Conservation (phyloP, 2,888 invertebrate genomes). For the Lamproptera curius region DNA sequence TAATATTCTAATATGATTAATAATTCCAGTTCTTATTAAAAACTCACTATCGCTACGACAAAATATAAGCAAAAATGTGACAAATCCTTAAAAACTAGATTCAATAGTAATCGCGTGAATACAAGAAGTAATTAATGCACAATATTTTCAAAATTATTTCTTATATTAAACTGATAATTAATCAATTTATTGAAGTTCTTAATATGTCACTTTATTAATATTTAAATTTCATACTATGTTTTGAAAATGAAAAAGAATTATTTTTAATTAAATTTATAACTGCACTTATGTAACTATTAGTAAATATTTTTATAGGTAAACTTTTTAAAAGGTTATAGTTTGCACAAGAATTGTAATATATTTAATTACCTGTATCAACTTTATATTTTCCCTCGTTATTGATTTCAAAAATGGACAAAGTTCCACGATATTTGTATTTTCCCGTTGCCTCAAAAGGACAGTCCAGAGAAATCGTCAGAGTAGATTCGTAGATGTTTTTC, state of each 20-base stretch:
- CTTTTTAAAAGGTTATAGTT: background rate
- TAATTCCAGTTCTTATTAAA: too few relatives aligned
- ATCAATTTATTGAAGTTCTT: too few relatives aligned
- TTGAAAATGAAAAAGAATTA: background rate
- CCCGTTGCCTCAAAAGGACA: slow-evolving; percentile 9
- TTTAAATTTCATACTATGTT: background rate
- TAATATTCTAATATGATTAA: too few relatives aligned
- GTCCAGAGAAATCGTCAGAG: background rate
- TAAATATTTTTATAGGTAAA: background rate
- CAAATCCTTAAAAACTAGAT: too few relatives aligned
- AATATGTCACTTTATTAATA: background rate
- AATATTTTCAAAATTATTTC: too few relatives aligned
- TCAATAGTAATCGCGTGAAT: too few relatives aligned
- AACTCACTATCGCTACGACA: too few relatives aligned
- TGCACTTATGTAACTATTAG: background rate
- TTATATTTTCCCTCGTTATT: slow-evolving; percentile 6
- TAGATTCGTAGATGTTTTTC: background rate
- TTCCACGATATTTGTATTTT: slow-evolving; percentile 5
- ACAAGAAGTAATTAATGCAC: too few relatives aligned
- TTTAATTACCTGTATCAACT: slow-evolving; percentile 7
- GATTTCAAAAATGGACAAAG: slow-evolving; percentile 2
- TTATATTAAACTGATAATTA: too few relatives aligned
- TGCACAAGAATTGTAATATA: background rate
- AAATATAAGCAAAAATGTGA: too few relatives aligned
- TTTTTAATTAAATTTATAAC: background rate